Conservation (phyloP, 2,113 vertebrate species). For the Coturnix japonica region DNA sequence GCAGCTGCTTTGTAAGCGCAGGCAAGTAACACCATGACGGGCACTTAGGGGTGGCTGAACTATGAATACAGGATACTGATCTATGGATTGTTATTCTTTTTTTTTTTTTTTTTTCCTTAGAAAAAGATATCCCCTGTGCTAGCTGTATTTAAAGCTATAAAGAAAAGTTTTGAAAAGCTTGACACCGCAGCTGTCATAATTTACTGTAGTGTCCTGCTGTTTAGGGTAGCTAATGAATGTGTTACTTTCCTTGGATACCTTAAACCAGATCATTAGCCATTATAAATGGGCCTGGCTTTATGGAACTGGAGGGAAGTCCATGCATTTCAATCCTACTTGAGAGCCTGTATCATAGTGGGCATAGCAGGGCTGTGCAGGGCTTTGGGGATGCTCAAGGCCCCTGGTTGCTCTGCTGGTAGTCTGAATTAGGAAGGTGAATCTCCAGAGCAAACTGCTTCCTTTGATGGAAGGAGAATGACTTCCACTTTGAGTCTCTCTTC, state of each 20-base stretch:
- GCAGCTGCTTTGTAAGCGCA: not conserved
- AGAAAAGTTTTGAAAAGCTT: not conserved
- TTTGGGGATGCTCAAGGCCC: not conserved
- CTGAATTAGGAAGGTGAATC: not conserved
- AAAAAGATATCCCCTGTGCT: not conserved
- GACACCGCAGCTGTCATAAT: not conserved
- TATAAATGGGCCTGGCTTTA: not conserved
- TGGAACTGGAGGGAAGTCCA: not conserved
- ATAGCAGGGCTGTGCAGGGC: not conserved
- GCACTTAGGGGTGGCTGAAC: not conserved
- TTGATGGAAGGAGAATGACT: not conserved
- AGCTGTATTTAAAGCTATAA: not conserved
- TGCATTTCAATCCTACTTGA: not conserved
- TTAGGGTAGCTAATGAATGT: not conserved
- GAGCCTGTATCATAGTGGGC: not conserved
- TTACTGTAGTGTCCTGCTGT: conserved; percentile 9
- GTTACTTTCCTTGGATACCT: not conserved
- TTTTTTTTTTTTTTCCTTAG: not conserved
- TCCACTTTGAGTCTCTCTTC: not conserved
- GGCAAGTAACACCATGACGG: not conserved
- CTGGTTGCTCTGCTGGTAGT: not conserved
- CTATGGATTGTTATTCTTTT: not conserved
- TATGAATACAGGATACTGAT: not conserved
- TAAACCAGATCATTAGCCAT: not conserved
- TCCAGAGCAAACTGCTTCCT: not conserved